Percentiles rank a stretch among this genome's conserved stretches.
phyloP scores from a whole-genome alignment of 1,140 invertebrate genomes.

The Dryas iulia region DNA sequence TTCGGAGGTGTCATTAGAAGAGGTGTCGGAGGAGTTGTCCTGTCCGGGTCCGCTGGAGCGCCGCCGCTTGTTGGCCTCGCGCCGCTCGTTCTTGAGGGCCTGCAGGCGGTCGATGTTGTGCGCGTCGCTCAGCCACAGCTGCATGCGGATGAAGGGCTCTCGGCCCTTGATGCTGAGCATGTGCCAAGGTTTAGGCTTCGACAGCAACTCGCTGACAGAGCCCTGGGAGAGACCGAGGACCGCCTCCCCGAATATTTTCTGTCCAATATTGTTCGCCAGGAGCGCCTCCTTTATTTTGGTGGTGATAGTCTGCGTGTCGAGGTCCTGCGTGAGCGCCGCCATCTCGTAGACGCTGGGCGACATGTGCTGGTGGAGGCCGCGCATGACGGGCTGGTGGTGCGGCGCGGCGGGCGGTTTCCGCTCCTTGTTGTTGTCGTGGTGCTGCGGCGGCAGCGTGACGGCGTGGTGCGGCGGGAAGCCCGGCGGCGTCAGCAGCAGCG shows the following conservation, averaged over 20 bases:
- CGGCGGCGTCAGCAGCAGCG: conserved; percentile 83
- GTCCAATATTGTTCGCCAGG: conserved; percentile 97
- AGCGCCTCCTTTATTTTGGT: conserved; percentile 98
- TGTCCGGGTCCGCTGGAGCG: conserved; percentile 89
- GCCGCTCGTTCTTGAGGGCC: conserved; percentile 92
- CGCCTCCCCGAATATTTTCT: conserved; percentile 98
- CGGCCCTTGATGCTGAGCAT: conserved; percentile 99
- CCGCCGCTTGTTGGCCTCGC: conserved; percentile 93
- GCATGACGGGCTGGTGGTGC: conserved; percentile 84
- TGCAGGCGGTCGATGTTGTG: conserved; percentile 95
- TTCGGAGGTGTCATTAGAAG: conserved; percentile 93
- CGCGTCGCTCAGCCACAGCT: conserved; percentile 96
- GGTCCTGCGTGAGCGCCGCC: conserved; percentile 96
- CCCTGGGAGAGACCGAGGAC: conserved; percentile 97
- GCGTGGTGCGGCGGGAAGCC: conserved; percentile 84
- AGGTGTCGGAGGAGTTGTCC: conserved; percentile 92
- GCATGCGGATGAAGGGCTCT: conserved; percentile 99
- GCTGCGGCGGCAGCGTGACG: conserved; percentile 80
- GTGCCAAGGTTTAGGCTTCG: conserved; percentile 99
- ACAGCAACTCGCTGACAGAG: conserved; percentile 97
- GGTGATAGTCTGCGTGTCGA: conserved; percentile 97
- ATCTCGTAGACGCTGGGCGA: conserved; percentile 96
- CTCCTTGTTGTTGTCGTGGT: conserved; percentile 80
- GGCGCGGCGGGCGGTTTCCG: conserved; percentile 81
- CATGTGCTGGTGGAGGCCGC: conserved; percentile 88